Conservation (phyloP, 2,888 invertebrate genomes). For the Yponomeuta sedellus region DNA sequence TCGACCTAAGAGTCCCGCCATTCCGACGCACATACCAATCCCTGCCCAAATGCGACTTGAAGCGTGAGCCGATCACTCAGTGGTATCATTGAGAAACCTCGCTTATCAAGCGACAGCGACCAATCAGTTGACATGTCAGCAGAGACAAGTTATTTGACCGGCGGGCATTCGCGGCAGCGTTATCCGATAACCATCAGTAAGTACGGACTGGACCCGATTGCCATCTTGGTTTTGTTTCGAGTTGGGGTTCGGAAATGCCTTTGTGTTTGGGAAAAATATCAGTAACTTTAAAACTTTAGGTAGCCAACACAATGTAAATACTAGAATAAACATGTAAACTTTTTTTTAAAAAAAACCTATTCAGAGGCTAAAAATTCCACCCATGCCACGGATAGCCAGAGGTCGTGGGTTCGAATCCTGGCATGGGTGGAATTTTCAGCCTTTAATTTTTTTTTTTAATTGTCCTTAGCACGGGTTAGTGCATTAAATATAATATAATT, state of each 20-base stretch:
- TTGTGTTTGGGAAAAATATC: too few species aligned
- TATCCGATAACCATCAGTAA: not conserved
- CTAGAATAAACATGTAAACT: too few species aligned
- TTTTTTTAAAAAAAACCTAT: too few species aligned
- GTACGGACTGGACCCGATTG: not conserved
- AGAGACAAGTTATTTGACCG: not conserved
- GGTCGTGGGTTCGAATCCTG: too few species aligned
- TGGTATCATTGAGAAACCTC: not conserved
- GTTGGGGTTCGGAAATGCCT: not conserved
- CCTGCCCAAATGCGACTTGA: not conserved
- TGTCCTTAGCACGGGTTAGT: too few species aligned
- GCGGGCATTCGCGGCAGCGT: not conserved
- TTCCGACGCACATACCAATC: not conserved
- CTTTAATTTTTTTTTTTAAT: too few species aligned
- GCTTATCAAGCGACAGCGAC: not conserved
- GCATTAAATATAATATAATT: too few species aligned
- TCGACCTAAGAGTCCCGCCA: not conserved
- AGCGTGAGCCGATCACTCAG: not conserved
- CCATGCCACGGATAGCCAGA: too few species aligned
- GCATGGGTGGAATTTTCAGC: too few species aligned
- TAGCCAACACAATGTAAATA: too few species aligned
- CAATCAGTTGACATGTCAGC: not conserved
- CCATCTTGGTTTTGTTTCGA: not conserved
- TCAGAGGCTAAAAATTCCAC: too few species aligned
- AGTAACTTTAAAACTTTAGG: too few species aligned